These are phyloP conservation scores for Chalcis sispes DNA, from an alignment of 2,888 invertebrate species.

Conservation along the genomic window DNA sequence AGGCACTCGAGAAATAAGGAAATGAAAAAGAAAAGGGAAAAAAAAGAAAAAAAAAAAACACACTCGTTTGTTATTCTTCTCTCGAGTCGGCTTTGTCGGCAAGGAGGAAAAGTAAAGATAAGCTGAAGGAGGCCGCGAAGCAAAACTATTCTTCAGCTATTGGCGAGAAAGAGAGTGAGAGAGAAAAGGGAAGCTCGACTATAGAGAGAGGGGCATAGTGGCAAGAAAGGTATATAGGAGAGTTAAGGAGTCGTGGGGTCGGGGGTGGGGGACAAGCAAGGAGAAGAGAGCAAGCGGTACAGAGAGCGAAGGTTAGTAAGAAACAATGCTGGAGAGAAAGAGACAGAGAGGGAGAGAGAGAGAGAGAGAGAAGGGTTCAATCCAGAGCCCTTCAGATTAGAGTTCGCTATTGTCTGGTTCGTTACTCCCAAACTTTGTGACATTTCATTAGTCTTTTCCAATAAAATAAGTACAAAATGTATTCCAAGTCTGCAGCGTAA, in stretches of 20 bases:
- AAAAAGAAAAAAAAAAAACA: neutral
- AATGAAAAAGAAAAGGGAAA: neutral
- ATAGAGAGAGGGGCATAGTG: constrained; percentile 5
- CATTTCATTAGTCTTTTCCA: constrained; percentile 58
- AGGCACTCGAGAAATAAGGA: neutral
- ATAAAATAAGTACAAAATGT: constrained; percentile 56
- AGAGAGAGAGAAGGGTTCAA: constrained; percentile 64
- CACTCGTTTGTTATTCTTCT: constrained; percentile 21
- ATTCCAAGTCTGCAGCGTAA: constrained; percentile 27
- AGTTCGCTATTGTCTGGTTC: constrained; percentile 66
- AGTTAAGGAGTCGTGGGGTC: constrained; percentile 14
- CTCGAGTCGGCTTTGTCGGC: constrained; percentile 15
- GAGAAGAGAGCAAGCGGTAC: constrained; percentile 22
- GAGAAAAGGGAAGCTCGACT: constrained; percentile 6
- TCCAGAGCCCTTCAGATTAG: constrained; percentile 72
- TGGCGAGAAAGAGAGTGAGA: constrained; percentile 10
- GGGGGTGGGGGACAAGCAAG: neutral
- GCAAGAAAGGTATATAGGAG: neutral
- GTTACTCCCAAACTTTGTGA: constrained; percentile 57
- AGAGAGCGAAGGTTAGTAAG: constrained; percentile 51
- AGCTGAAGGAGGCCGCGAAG: constrained; percentile 46
- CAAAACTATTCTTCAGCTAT: constrained; percentile 59
- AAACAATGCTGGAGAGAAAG: constrained; percentile 63
- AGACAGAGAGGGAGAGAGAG: constrained; percentile 31
- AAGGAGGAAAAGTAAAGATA: constrained; percentile 25